phyloP scores from a whole-genome alignment of 2,113 vertebrate genomes.

The Archilochus colubris region DNA sequence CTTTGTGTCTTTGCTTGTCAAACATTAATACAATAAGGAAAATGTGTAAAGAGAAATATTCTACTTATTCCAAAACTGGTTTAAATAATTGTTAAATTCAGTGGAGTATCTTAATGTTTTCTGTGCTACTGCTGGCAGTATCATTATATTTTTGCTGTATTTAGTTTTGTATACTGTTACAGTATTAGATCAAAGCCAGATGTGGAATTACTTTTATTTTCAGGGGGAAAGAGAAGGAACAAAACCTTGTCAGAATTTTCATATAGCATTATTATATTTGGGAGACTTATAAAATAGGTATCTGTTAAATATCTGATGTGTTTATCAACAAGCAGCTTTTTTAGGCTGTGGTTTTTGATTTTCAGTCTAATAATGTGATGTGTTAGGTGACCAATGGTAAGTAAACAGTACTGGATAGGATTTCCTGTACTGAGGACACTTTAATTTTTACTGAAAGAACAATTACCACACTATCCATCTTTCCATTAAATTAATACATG shows the following conservation, averaged over 20 bases:
- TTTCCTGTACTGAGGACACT: neutral
- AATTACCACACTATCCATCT: neutral
- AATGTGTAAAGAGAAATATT: slow-evolving; percentile 32
- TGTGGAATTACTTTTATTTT: slow-evolving; percentile 16
- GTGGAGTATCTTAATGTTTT: slow-evolving; percentile 25
- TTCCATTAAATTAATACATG: neutral
- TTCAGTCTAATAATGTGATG: neutral
- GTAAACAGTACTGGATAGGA: neutral
- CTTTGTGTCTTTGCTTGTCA: slow-evolving; percentile 57
- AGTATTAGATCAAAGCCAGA: slow-evolving; percentile 37
- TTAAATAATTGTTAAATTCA: neutral
- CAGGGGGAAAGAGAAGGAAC: neutral
- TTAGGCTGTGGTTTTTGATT: neutral
- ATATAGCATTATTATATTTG: neutral
- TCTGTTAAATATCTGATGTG: neutral
- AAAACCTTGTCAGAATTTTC: neutral
- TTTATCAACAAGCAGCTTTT: neutral
- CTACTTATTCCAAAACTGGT: slow-evolving; percentile 18
- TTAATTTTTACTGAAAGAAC: slow-evolving; percentile 17
- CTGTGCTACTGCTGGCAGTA: slow-evolving; percentile 13
- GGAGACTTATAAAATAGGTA: neutral
- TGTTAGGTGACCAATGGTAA: neutral
- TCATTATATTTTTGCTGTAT: neutral
- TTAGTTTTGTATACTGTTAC: neutral
- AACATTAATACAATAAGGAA: slow-evolving; percentile 49